phyloP scores from a whole-genome alignment of 2,888 invertebrate species.

The Helleia helle region DNA sequence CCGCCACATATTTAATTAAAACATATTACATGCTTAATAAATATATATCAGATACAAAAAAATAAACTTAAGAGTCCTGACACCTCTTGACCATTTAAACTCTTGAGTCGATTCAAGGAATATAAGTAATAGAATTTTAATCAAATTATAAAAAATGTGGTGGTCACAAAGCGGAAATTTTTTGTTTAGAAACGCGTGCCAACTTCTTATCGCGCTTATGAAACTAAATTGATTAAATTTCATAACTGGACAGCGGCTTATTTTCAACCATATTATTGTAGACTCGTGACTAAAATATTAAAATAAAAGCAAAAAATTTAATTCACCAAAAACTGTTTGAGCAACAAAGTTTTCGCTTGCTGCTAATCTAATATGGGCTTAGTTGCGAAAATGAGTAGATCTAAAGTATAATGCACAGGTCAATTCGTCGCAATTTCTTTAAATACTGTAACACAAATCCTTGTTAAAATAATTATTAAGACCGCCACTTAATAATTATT shows the following conservation, averaged over 20 bases:
- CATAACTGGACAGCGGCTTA: slow-evolving; percentile 39
- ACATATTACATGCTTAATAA: too few relatives aligned
- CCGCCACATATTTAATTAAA: too few relatives aligned
- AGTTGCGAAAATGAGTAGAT: too few relatives aligned
- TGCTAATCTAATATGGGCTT: too few relatives aligned
- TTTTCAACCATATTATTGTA: slow-evolving; percentile 23
- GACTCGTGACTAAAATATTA: slow-evolving; percentile 17
- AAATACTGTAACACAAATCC: too few relatives aligned
- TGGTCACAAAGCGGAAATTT: slow-evolving; percentile 37
- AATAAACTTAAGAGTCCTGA: neutral
- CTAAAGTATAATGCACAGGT: too few relatives aligned
- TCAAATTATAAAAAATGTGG: slow-evolving; percentile 57
- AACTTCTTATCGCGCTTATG: slow-evolving; percentile 37
- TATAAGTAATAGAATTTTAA: slow-evolving; percentile 55
- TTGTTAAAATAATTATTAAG: too few relatives aligned
- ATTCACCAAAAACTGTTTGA: neutral
- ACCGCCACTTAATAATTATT: too few relatives aligned
- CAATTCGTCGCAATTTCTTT: too few relatives aligned
- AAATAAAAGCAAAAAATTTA: slow-evolving; percentile 9
- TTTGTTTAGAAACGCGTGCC: slow-evolving; percentile 50
- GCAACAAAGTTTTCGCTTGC: neutral
- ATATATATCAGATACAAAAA: neutral
- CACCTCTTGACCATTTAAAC: neutral
- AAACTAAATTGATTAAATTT: slow-evolving; percentile 59
- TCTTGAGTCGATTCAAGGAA: slow-evolving; percentile 19